Base-by-base conservation (phyloP, 1,140 invertebrate species). In the Kradibia gibbosae region DNA sequence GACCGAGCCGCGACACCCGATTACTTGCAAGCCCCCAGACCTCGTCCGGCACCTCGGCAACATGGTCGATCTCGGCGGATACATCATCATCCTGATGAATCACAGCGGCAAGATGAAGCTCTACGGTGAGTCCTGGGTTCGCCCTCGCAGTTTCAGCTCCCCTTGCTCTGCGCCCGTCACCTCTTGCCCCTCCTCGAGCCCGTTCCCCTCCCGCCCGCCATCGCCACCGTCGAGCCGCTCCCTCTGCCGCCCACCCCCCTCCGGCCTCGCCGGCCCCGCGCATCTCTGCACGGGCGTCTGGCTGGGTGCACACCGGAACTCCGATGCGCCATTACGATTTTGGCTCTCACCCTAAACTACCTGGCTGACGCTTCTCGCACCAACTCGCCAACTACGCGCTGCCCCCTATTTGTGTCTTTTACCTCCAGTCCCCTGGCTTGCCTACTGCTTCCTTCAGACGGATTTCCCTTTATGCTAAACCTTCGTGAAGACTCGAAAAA, bases 31-130 rank as follows among this genome's bases (percentile, higher is more conserved):
- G 20, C 31, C 17, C 31, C 15, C 31, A 31, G 10, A 22, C 3
- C 48, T 22, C 65, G 34, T 2, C 28, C 45, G 45, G 17, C 45
- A 39, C 25, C 42, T 10, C 50, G 45, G 53, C 72, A 92, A 90
- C 88, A 95, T 96, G 93, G 97, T 98, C 87, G 97, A 99, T 93
- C 93, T 99, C 89, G 96, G 97, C 85, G 97, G 97, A 86, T 99
- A 99, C 92, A 97, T 98, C 88, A 98, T 99, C 89, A 97, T 98
- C 89, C 93, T 99, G 87, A 97, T 97, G 82, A 96, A 98, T 92
- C 97, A 96, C 85, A 95, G 96, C 89, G 97, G 98, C 90, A 96
- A 97, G 92, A 97, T 98, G 88, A 98, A 98, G 93, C 93, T 99
- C 67, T 98, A 98, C 89, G 97, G 98, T 98, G 91, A 94, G 96